Evolutionary conservation across 2,797 vertebrate genomes (phyloP).

Genomic region (Margarornis squamiger): DNA sequence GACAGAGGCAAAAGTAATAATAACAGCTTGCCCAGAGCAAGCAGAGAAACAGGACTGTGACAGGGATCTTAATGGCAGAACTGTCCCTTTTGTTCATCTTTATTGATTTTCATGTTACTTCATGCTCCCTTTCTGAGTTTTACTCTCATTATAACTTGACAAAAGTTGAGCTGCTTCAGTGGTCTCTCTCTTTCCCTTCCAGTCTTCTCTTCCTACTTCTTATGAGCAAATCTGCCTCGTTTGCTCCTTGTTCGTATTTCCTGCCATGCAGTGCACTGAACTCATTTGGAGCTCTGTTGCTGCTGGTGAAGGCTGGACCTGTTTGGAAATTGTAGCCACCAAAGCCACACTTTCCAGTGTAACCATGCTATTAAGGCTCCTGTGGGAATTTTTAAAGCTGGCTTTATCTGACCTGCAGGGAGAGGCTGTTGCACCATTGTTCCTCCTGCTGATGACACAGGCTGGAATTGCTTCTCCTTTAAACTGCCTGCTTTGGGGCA

Average conservation of each 20-base stretch:
- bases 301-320: not conserved
- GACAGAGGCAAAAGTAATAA: not conserved
- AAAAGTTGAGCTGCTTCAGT: not conserved
- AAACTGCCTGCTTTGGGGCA: not conserved
- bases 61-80: not conserved
- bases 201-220: not conserved
- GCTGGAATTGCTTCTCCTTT: not conserved
- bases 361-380: not conserved
- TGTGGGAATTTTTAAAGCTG: not conserved
- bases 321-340: not conserved
- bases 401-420: not conserved
- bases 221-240: not conserved
- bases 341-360: constrained; percentile 7
- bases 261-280: not conserved
- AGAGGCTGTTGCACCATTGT: not conserved
- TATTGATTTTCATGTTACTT: not conserved
- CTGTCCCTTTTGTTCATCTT: not conserved
- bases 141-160: not conserved
- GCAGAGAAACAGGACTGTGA: not conserved
- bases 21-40: not conserved
- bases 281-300: not conserved
- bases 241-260: not conserved
- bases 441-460: not conserved
- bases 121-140: not conserved
- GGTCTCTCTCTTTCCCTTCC: not conserved